Evolutionary conservation across 2,797 vertebrate species (phyloP).

Genomic region (Cynodonichthys magdalenae): DNA sequence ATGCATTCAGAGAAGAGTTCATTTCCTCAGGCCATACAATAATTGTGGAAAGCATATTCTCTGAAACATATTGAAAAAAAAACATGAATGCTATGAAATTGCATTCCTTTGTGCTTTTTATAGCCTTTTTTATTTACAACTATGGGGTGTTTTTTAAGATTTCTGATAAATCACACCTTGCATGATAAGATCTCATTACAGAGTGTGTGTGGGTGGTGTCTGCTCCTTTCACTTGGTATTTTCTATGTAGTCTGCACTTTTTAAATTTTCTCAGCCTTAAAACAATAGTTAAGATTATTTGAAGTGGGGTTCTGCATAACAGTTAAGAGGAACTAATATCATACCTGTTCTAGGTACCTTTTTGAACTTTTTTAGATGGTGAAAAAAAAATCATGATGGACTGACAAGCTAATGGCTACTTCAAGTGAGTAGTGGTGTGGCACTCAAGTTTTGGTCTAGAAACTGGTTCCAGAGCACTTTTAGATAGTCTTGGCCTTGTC

Average conservation of each 20-base stretch:
- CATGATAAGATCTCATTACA: constrained; percentile 18
- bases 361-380: no score
- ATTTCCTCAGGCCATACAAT: constrained; percentile 18
- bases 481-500: no score
- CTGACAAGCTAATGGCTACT: no score
- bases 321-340: no score
- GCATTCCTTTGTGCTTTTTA: constrained; percentile 8
- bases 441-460: no score
- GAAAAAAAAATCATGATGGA: no score
- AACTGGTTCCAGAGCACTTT: no score
- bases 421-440: no score
- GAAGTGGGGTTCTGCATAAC: no score
- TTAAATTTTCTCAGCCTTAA: constrained; percentile 8
- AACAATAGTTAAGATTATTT: neutral
- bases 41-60: constrained; percentile 13
- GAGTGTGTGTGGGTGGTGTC: constrained; percentile 17
- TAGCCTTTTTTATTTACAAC: constrained; percentile 14
- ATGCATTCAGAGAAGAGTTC: constrained; percentile 23
- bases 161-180: constrained; percentile 14
- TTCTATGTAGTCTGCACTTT: constrained; percentile 12
- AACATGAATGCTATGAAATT: constrained; percentile 7
- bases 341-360: no score
- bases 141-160: neutral
- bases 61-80: constrained; percentile 10
- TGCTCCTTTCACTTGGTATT: constrained; percentile 19